Evolutionary conservation across 1,140 invertebrate species (phyloP), one percentile per base, ranked within the genome.

Genomic region (Drosophila bipectinata): DNA sequence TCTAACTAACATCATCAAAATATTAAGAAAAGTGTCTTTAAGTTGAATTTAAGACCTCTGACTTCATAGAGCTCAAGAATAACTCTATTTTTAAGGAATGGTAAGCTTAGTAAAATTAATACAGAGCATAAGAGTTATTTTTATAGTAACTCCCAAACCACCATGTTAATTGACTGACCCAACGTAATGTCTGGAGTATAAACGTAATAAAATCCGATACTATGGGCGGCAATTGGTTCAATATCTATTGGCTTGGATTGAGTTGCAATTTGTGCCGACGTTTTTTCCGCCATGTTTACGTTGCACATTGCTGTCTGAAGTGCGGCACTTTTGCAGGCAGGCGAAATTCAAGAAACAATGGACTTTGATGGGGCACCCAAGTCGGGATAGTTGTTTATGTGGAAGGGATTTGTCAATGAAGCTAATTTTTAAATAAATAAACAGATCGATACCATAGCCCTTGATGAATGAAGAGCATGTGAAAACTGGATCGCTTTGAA

Each of bases 181-280:
- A 4, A 41, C 4, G 12, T 12, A 10, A 24, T 47, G 44, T 47
- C 44, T 47, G 9, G 18, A 10, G 15, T 10, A 24, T 9, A 21
- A 47, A 6, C 15, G 41, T 41, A n/a, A 41, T 41, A 14, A 18
- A 44, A 44, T 14, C 14, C 41, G 41, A 15, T 44, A 14, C 41
- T 6, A 18, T 1, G 41, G 41, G 41, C 41, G 44, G 15, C 44
- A 47, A 18, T 47, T 47, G 0, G 14, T 48, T 41, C 21, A 10
- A 61, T 54, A 37, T 37, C 34, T 32, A 58, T 45, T 37, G 44
- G 15, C 49, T 18, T 10, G 61, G 72, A 72, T 87, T 75, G 30
- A 53, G 48, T 85, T 87, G 53, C 82, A 76, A 51, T 63, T 82
- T 78, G 21, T 87, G 82, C 61, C 78, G 55, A 81, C 74, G 74